These are phyloP conservation scores for Mus spretus DNA, from an alignment of 2,797 vertebrate species.

Conservation along the genomic window DNA sequence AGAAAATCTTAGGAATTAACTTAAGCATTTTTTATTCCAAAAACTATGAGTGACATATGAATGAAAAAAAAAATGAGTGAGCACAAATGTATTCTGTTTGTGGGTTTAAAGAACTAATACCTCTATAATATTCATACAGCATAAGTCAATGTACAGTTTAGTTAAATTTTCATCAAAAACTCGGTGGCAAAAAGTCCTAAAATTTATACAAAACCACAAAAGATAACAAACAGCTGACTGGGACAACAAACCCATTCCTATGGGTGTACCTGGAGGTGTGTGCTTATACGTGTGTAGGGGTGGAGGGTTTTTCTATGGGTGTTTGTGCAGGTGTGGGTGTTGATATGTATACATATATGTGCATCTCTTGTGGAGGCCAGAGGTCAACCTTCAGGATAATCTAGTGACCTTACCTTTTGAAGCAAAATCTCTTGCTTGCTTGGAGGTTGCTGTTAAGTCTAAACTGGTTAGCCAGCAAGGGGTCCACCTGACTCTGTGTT, in stretches of 20 bases:
- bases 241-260: neutral
- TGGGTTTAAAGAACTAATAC: neutral
- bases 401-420: neutral
- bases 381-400: neutral
- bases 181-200: neutral
- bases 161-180: neutral
- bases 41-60: neutral
- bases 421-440: neutral
- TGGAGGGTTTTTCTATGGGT: neutral
- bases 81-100: neutral
- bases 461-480: neutral
- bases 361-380: neutral
- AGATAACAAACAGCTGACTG: neutral
- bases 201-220: neutral
- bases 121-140: neutral
- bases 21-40: neutral
- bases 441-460: neutral
- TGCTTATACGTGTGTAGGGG: no score
- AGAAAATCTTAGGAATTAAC: neutral
- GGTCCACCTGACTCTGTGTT: neutral
- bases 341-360: neutral
- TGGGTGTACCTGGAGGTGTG: neutral
- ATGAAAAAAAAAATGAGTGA: neutral
- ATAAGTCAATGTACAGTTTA: neutral
- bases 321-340: neutral